Percentiles rank a stretch among this genome's conserved stretches.
Conservation (phyloP, 2,797 vertebrate species). For the Epinephelus awoara region DNA sequence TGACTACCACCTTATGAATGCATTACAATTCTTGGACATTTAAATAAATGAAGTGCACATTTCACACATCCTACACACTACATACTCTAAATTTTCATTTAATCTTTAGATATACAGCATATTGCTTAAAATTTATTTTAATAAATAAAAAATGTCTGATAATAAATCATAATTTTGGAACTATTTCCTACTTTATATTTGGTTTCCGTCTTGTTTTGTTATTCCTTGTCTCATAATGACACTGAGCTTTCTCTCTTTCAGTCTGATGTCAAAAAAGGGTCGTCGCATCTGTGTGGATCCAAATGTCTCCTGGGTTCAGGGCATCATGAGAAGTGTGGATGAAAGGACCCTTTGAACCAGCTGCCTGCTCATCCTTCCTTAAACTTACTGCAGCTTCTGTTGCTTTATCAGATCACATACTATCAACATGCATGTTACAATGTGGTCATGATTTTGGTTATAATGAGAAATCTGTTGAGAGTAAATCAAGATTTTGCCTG, state of each 20-base stretch:
- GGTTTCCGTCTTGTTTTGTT: not conserved
- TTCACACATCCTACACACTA: not conserved
- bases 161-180: no score
- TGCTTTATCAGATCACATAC: not conserved
- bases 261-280: slow-evolving; percentile 35
- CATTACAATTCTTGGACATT: not conserved
- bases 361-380: not conserved
- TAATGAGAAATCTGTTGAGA: not conserved
- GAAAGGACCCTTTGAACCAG: not conserved
- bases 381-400: not conserved
- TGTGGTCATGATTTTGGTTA: not conserved
- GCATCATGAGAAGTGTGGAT: slow-evolving; percentile 13
- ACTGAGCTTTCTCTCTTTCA: slow-evolving; percentile 18
- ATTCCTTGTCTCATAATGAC: not conserved
- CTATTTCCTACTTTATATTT: not conserved
- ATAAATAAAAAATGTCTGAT: no score
- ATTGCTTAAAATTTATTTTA: no score
- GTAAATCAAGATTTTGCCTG: not conserved
- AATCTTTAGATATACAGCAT: no score
- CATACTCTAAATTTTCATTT: no score
- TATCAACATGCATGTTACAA: not conserved
- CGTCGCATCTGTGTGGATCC: slow-evolving; percentile 50
- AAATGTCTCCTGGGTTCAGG: slow-evolving; percentile 28
- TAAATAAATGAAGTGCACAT: not conserved
- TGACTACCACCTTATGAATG: not conserved